These are phyloP conservation scores for Phymanthus crucifer DNA, from an alignment of 92 coral and sea anemone species.

Conservation along the genomic window DNA sequence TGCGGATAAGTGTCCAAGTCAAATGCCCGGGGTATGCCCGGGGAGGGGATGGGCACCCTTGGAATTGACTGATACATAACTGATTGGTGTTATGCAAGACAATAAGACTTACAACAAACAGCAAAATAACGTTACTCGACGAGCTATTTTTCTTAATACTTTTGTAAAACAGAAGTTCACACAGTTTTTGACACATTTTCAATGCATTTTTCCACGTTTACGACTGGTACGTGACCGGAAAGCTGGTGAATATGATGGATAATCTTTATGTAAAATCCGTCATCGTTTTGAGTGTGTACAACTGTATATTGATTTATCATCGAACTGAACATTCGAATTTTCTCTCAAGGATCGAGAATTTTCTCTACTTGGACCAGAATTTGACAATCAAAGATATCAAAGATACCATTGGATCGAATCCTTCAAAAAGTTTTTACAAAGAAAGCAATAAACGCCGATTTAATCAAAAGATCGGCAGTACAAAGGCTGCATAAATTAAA, in stretches of 20 bases:
- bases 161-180: too few species aligned
- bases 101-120: too few species aligned
- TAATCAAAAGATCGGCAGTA: background rate
- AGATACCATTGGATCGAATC: background rate
- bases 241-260: background rate
- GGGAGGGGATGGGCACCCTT: too few species aligned
- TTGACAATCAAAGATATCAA: background rate
- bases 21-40: too few species aligned
- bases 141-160: background rate
- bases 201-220: background rate
- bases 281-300: background rate
- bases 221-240: slow-evolving; percentile 27
- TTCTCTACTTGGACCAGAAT: background rate
- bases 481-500: background rate
- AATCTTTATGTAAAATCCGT: background rate
- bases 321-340: background rate
- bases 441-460: background rate
- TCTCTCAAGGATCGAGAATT: background rate
- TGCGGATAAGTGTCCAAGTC: too few species aligned
- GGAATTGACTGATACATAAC: too few species aligned
- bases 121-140: background rate
- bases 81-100: too few species aligned
- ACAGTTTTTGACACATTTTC: too few species aligned
- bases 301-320: background rate
- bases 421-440: background rate